phyloP scores from a whole-genome alignment of 2,113 vertebrate genomes.

The Gambusia affinis region DNA sequence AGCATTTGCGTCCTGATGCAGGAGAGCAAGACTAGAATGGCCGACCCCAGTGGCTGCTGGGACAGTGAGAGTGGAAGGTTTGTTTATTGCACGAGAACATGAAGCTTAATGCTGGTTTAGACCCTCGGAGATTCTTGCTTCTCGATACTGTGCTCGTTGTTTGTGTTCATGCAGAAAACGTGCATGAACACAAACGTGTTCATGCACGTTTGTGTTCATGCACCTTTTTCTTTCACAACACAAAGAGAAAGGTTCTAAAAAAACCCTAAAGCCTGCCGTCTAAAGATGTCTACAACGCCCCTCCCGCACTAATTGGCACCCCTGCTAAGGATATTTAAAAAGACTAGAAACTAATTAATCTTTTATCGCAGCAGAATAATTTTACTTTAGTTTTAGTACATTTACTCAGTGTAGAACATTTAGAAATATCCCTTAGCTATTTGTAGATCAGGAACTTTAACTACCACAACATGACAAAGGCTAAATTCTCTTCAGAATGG shows the following conservation, averaged over 20 bases:
- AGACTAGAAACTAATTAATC: not conserved
- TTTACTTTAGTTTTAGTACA: not conserved
- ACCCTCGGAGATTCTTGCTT: not conserved
- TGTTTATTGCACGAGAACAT: constrained; percentile 39
- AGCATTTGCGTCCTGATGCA: not conserved
- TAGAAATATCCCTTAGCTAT: not conserved
- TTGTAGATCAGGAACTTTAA: no score
- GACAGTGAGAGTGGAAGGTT: constrained; percentile 4
- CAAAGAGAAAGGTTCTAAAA: constrained; percentile 7
- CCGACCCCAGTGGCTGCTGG: not conserved
- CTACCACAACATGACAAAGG: no score
- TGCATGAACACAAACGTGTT: not conserved
- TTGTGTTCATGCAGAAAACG: constrained; percentile 6
- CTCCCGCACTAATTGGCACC: not conserved
- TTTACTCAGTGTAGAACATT: not conserved
- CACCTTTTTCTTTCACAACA: not conserved
- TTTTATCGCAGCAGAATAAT: not conserved
- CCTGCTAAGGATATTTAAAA: not conserved
- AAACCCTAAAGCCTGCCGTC: not conserved
- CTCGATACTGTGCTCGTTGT: constrained; percentile 25
- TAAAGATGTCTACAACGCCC: not conserved
- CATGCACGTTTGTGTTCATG: constrained; percentile 11
- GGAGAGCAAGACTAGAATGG: not conserved
- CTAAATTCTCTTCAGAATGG: not conserved
- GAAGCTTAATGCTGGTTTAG: constrained; percentile 48